Percentiles rank a stretch among this genome's conserved stretches.
Conservation (phyloP, 1,140 invertebrate species). For the Neuroterus valhalla region DNA sequence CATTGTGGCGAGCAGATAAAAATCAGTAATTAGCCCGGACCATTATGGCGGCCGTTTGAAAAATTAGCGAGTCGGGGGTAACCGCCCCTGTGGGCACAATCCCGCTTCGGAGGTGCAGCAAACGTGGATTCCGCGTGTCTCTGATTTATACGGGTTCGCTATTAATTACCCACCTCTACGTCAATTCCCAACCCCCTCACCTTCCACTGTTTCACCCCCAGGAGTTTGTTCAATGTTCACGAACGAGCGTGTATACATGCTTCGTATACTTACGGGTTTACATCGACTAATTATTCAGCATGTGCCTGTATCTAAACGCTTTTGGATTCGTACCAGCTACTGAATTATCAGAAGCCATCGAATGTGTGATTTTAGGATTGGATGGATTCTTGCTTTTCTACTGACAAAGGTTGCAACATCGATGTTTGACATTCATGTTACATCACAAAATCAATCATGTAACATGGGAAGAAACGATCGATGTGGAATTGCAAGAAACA, state of each 20-base stretch:
- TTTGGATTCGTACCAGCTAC: neutral
- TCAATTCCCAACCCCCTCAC: slow-evolving; percentile 36
- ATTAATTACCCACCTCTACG: slow-evolving; percentile 71
- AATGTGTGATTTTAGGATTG: neutral
- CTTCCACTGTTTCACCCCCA: slow-evolving; percentile 27
- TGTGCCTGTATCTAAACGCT: slow-evolving; percentile 16
- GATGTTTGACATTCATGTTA: no score
- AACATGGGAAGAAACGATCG: no score
- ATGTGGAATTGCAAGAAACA: no score
- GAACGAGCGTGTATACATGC: slow-evolving; percentile 48
- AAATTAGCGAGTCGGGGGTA: slow-evolving; percentile 72
- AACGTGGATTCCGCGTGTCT: slow-evolving; percentile 69
- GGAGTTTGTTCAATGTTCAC: slow-evolving; percentile 33
- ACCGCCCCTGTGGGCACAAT: slow-evolving; percentile 71
- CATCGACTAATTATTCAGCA: slow-evolving; percentile 63
- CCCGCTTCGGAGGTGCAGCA: slow-evolving; percentile 56
- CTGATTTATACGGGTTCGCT: slow-evolving; percentile 75
- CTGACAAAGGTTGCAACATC: no score
- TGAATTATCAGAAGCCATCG: slow-evolving; percentile 10
- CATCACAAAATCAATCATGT: no score
- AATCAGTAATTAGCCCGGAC: slow-evolving; percentile 74
- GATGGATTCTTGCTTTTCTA: neutral
- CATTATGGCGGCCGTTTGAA: slow-evolving; percentile 74
- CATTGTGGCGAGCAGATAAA: slow-evolving; percentile 66
- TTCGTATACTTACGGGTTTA: slow-evolving; percentile 61